Evolutionary conservation across 2,888 invertebrate genomes (phyloP).

Genomic region (Drosophila picticornis): DNA sequence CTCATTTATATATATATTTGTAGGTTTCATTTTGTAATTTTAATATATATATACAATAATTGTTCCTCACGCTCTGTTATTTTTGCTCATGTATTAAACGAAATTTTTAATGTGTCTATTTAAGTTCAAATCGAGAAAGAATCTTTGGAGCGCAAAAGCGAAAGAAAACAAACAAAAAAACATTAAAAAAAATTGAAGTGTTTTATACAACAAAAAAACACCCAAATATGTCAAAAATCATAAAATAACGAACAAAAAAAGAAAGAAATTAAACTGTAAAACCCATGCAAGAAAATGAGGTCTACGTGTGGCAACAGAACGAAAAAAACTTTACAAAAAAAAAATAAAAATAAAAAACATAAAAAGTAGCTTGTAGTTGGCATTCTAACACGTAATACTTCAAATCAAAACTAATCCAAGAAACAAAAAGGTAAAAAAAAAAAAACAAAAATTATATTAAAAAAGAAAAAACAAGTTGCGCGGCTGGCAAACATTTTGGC

Average conservation of each 20-base stretch:
- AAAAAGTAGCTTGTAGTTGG: conserved; percentile 65
- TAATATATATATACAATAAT: conserved; percentile 42
- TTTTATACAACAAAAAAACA: conserved; percentile 19
- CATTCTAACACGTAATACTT: conserved; percentile 57
- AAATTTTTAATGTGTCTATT: conserved; percentile 43
- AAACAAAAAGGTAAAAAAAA: conserved; percentile 2
- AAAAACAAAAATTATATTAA: conserved; percentile 7
- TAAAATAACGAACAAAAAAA: conserved; percentile 34
- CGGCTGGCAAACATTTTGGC: conserved; percentile 23
- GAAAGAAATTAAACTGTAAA: conserved; percentile 32
- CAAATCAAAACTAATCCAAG: conserved; percentile 63
- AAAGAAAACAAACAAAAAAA: conserved; percentile 13
- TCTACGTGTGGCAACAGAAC: conserved; percentile 37
- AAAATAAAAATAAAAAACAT: conserved; percentile 38
- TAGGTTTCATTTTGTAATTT: conserved; percentile 34
- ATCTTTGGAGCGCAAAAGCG: conserved; percentile 41
- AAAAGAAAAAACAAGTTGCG: conserved; percentile 16
- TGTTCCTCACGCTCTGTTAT: conserved; percentile 71
- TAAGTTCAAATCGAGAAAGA: conserved; percentile 44
- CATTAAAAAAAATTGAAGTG: conserved; percentile 17
- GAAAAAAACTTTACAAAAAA: conserved; percentile 27
- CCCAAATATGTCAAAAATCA: conserved; percentile 45
- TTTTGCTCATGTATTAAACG: conserved; percentile 60
- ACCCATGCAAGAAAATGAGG: conserved; percentile 39
- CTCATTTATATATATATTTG: conserved; percentile 45